Conservation (phyloP, 2,797 vertebrate species). For the Decapterus maruadsi region DNA sequence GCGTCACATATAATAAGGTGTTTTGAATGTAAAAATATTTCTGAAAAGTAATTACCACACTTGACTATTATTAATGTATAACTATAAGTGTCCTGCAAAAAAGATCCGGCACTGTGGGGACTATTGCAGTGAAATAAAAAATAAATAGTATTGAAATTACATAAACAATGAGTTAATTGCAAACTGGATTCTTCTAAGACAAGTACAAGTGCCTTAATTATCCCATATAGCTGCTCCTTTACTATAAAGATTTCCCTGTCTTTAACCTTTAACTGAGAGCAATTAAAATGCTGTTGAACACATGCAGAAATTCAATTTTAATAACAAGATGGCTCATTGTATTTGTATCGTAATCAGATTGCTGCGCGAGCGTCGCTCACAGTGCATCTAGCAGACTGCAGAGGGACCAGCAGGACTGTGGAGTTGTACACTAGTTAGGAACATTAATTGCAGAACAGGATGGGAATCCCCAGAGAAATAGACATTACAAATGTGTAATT, state of each 20-base stretch:
- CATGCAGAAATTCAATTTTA: neutral
- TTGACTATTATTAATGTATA: neutral
- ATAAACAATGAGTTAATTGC: neutral
- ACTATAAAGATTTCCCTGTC: neutral
- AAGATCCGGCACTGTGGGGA: neutral
- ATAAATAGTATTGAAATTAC: slow-evolving; percentile 5
- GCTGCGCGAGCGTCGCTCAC: neutral
- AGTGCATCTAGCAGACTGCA: slow-evolving; percentile 31
- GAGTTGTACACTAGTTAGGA: slow-evolving; percentile 65
- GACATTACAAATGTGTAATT: slow-evolving; percentile 36
- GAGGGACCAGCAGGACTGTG: slow-evolving; percentile 41
- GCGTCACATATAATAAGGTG: neutral
- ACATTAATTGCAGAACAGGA: slow-evolving; percentile 64
- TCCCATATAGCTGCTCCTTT: neutral
- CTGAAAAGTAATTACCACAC: slow-evolving; percentile 9
- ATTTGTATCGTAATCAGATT: slow-evolving; percentile 28
- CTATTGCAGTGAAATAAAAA: neutral
- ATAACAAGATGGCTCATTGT: neutral
- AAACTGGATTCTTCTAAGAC: neutral
- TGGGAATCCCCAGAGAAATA: slow-evolving; percentile 17
- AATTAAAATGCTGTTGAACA: slow-evolving; percentile 27
- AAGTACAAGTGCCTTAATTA: neutral
- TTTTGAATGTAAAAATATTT: neutral
- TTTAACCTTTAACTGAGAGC: slow-evolving; percentile 4
- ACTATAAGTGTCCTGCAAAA: too few relatives aligned